A percentile compares a stretch with the other conserved stretches of the same genome.
phyloP scores from a whole-genome alignment of 2,113 vertebrate species.

The Amblyopsis rosae region DNA sequence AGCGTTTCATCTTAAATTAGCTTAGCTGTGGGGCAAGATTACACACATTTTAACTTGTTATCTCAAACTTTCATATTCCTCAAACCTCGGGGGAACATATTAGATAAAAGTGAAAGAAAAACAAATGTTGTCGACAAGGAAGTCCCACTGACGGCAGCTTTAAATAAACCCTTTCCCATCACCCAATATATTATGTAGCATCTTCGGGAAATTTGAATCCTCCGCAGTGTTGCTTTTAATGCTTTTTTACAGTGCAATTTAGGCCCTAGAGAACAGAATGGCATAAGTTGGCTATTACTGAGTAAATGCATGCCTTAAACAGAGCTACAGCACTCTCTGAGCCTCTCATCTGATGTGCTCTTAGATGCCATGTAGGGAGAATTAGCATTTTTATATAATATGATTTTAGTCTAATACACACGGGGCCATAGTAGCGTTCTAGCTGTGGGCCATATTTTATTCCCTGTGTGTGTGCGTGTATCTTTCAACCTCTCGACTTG shows the following conservation, averaged over 20 bases:
- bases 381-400: slow-evolving; percentile 7
- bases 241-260: slow-evolving; percentile 25
- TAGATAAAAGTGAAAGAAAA: no score
- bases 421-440: slow-evolving; percentile 6
- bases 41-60: no score
- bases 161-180: slow-evolving; percentile 16
- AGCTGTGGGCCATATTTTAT: slow-evolving; percentile 28
- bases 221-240: slow-evolving; percentile 30
- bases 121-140: no score
- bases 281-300: slow-evolving; percentile 26
- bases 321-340: slow-evolving; percentile 25
- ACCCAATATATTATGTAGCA: slow-evolving; percentile 30
- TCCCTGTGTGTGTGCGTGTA: slow-evolving; percentile 15
- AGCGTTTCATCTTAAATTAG: no score
- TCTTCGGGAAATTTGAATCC: slow-evolving; percentile 18
- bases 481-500: slow-evolving; percentile 27
- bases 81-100: no score
- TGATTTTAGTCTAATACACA: not conserved
- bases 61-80: no score
- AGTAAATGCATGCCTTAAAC: slow-evolving; percentile 42
- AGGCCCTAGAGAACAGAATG: slow-evolving; percentile 28
- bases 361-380: slow-evolving; percentile 23
- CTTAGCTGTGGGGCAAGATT: no score
- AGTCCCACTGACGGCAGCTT: no score
- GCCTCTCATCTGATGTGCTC: slow-evolving; percentile 30